Conservation (phyloP, 1,140 invertebrate species). For the Pectinophora gossypiella region DNA sequence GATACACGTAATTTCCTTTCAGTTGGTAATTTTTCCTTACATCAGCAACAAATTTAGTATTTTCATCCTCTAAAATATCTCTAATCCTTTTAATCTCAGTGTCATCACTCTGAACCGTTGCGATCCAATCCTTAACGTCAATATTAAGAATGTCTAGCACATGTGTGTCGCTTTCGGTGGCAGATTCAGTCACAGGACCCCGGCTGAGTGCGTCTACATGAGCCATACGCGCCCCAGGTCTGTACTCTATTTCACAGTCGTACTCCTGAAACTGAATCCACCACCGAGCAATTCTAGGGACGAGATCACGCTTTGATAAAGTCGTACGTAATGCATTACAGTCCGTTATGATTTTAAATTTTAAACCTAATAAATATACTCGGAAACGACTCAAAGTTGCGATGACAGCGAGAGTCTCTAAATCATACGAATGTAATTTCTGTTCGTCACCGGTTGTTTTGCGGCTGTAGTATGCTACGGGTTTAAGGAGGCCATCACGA, state of each 20-base stretch:
- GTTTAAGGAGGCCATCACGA: slow-evolving; percentile 10
- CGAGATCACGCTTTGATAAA: slow-evolving; percentile 25
- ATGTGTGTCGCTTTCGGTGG: not conserved
- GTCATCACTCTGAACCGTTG: slow-evolving; percentile 6
- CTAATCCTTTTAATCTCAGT: slow-evolving; percentile 7
- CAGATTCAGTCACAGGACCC: slow-evolving; percentile 13
- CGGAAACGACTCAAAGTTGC: slow-evolving; percentile 23
- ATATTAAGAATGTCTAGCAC: not conserved
- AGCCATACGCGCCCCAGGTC: slow-evolving; percentile 23
- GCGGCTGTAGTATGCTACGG: too few relatives aligned
- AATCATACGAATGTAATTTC: slow-evolving; percentile 50
- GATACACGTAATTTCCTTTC: too few relatives aligned
- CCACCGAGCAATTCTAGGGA: too few relatives aligned
- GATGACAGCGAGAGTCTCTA: slow-evolving; percentile 43
- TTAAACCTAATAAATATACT: slow-evolving; percentile 21
- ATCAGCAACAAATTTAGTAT: slow-evolving; percentile 5
- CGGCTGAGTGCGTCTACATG: slow-evolving; percentile 32
- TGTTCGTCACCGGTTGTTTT: slow-evolving; percentile 24
- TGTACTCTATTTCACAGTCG: slow-evolving; percentile 28
- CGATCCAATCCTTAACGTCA: slow-evolving; percentile 8
- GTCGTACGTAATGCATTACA: slow-evolving; percentile 27
- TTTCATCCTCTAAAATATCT: slow-evolving; percentile 4
- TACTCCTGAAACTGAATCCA: too few relatives aligned
- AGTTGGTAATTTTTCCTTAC: too few relatives aligned
- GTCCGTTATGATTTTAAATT: slow-evolving; percentile 41